phyloP scores from a whole-genome alignment of 2,888 invertebrate species.

The Orthonevra nobilis region DNA sequence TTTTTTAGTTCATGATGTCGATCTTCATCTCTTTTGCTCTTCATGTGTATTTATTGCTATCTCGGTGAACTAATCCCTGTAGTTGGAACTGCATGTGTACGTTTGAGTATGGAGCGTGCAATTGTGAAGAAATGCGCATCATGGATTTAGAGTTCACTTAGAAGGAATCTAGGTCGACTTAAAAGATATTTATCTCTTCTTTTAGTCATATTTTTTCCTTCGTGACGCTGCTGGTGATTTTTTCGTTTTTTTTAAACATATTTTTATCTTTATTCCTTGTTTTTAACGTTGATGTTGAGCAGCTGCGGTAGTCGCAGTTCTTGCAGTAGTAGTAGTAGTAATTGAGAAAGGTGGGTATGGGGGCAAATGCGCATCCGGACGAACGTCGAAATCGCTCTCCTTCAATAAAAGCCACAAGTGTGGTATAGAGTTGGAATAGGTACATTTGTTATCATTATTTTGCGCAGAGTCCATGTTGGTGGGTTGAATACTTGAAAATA shows the following conservation, averaged over 20 bases:
- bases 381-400: slow-evolving; percentile 30
- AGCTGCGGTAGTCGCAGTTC: neutral
- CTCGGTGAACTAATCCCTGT: neutral
- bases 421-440: neutral
- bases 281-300: neutral
- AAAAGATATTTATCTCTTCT: slow-evolving; percentile 64
- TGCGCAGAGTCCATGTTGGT: slow-evolving; percentile 6
- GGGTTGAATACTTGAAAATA: slow-evolving; percentile 18
- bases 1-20: neutral
- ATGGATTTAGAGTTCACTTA: slow-evolving; percentile 56
- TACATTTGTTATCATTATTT: slow-evolving; percentile 4
- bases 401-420: slow-evolving; percentile 26
- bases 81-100: slow-evolving; percentile 1
- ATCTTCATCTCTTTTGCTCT: neutral
- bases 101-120: slow-evolving; percentile 34
- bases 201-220: slow-evolving; percentile 22
- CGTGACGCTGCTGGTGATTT: slow-evolving; percentile 1
- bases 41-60: neutral
- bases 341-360: neutral
- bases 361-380: slow-evolving; percentile 8
- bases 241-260: slow-evolving; percentile 50
- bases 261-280: slow-evolving; percentile 40
- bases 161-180: slow-evolving; percentile 65
- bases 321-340: neutral
- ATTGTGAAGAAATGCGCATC: slow-evolving; percentile 63